Evolutionary conservation across 2,888 invertebrate species (phyloP), one percentile per base, ranked within the genome.

Genomic region (Agrochola litura): DNA sequence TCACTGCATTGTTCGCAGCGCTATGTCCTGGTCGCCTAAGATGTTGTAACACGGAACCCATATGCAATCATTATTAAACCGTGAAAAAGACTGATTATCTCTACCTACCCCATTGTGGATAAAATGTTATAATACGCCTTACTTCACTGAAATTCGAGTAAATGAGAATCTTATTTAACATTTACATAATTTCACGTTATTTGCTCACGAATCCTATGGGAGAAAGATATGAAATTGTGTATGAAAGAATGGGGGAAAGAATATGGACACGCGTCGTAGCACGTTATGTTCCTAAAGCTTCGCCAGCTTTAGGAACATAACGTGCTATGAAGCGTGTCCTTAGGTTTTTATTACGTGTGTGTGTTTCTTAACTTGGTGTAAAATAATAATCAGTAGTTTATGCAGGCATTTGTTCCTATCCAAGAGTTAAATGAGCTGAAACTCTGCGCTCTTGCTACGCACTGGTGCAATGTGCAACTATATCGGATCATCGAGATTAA

Each of bases 101-200:
- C 37, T 46, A 52, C 2, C 14, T 6, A 30, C 41, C n/a, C 49
- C 5, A 2, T 41, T 4, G 14, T 12, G 58, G 19, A 52, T 58
- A 78, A 65, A 78, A 43, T 10, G n/a, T 69, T 30, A 10, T 60
- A 66, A 56, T 52, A 67, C 43, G 61, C 56, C 66, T 61, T 12
- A 64, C 22, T 65, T 73, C 80, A 70, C 60, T 4, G 52, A 56
- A 63, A 82, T 72, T 60, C 52, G 61, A 65, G 56, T 66, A 69
- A 49, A 82, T 30, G 83, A 77, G 46, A 73, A 67, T 82, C 77
- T 73, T 85, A 69, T 82, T 71, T 82, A 72, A 69, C 77, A 82
- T 83, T 82, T 69, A 85, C 85, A 83, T 77, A 83, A 83, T 85
- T 83, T 83, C 86, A 83, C 85, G 86, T 85, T 82, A 77, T 85